A percentile compares a stretch with the other conserved stretches of the same genome.
These are phyloP conservation scores for Garra rufa DNA, from an alignment of 2,113 vertebrate species.

Conservation along the genomic window DNA sequence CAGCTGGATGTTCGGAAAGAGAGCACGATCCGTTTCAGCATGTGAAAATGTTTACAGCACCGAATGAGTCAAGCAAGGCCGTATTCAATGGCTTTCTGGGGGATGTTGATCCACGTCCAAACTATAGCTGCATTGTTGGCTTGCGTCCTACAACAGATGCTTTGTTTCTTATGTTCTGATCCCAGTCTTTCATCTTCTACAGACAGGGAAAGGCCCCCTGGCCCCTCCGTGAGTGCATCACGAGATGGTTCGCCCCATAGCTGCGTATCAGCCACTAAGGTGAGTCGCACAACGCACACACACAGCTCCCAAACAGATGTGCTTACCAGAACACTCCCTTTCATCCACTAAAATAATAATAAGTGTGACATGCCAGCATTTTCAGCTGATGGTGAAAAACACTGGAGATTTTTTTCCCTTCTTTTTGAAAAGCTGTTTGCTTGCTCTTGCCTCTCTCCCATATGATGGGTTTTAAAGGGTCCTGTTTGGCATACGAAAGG, in stretches of 20 bases:
- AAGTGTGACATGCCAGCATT: not conserved
- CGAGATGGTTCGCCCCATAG: constrained; percentile 93
- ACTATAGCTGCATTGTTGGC: constrained; percentile 39
- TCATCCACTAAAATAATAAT: constrained; percentile 20
- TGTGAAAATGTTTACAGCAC: constrained; percentile 30
- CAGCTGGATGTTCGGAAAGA: constrained; percentile 18
- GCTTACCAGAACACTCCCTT: constrained; percentile 30
- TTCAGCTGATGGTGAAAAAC: constrained; percentile 5
- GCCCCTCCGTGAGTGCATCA: constrained; percentile 81
- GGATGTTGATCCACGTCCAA: constrained; percentile 27
- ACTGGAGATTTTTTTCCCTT: not conserved
- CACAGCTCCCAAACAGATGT: constrained; percentile 14
- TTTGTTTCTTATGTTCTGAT: not conserved
- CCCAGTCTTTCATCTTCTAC: constrained; percentile 44
- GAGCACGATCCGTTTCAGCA: constrained; percentile 24
- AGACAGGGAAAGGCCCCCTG: constrained; percentile 83
- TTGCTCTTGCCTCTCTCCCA: not conserved
- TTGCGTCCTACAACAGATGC: constrained; percentile 2
- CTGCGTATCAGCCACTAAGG: constrained; percentile 84
- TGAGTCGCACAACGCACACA: constrained; percentile 61
- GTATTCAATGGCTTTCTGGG: constrained; percentile 4
- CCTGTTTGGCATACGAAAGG: constrained; percentile 23
- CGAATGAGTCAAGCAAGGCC: constrained; percentile 33
- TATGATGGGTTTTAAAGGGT: constrained; percentile 9
- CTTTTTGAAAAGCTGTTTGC: not conserved